These are phyloP conservation scores for Alca torda DNA, from an alignment of 2,797 vertebrate species.

Conservation along the genomic window DNA sequence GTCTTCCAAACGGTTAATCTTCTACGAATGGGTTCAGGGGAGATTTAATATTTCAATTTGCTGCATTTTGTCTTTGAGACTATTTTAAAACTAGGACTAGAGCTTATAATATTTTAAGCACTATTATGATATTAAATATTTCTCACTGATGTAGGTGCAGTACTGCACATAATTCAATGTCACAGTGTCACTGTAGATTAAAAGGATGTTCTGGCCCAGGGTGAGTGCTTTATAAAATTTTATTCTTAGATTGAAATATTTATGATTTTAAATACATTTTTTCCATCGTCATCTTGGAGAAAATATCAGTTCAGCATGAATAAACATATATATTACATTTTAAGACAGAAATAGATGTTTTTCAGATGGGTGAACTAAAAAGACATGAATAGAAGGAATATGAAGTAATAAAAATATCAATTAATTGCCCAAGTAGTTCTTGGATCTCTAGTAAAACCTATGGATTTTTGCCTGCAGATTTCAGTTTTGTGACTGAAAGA, in stretches of 20 bases:
- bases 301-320: background rate
- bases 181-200: constrained; percentile 67
- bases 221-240: constrained; percentile 1
- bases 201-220: constrained; percentile 6
- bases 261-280: background rate
- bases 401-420: background rate
- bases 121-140: constrained; percentile 71
- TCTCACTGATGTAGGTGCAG: constrained; percentile 48
- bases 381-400: background rate
- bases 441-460: background rate
- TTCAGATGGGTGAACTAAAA: background rate
- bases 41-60: constrained; percentile 58
- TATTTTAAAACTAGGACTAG: constrained; percentile 44
- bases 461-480: background rate
- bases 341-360: background rate
- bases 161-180: constrained; percentile 62
- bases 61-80: constrained; percentile 51
- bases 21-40: background rate
- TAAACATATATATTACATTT: background rate
- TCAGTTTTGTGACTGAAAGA: background rate
- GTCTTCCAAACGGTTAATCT: constrained; percentile 27
- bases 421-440: background rate
- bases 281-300: background rate
- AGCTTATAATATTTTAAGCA: constrained; percentile 65
- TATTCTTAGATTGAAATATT: constrained; percentile 10